A percentile compares a stretch with the other conserved stretches of the same genome.
Conservation (phyloP, 2,888 invertebrate genomes). For the Zele albiditarsus region DNA sequence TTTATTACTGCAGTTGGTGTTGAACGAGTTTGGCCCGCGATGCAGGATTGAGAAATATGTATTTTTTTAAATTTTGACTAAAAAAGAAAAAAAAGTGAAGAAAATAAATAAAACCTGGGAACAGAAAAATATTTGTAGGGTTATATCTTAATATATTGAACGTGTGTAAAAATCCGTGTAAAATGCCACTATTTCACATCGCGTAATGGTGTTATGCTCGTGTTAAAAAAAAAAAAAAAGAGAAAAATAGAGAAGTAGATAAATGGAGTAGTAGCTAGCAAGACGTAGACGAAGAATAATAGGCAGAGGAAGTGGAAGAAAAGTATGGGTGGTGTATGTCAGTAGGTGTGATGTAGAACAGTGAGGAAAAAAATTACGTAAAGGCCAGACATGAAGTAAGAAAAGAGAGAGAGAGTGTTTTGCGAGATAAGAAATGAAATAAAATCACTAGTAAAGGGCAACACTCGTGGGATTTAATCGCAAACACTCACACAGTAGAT, state of each 20-base stretch:
- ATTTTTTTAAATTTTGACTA: conserved; percentile 73
- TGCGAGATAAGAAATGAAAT: conserved; percentile 33
- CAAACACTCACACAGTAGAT: not conserved
- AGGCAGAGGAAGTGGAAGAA: not conserved
- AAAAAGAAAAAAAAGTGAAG: conserved; percentile 49
- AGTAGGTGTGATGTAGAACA: not conserved
- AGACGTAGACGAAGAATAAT: conserved; percentile 8
- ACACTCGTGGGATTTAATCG: conserved; percentile 25
- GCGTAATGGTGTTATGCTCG: conserved; percentile 49
- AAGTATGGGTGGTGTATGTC: not conserved
- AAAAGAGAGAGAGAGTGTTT: conserved; percentile 10
- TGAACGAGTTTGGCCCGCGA: conserved; percentile 37
- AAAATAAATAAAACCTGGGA: conserved; percentile 55
- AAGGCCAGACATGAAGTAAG: not conserved
- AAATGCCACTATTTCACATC: conserved; percentile 53
- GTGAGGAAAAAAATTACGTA: not conserved
- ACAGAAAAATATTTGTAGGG: conserved; percentile 57
- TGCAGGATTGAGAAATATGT: conserved; percentile 69
- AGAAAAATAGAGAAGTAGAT: not conserved
- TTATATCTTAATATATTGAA: conserved; percentile 59
- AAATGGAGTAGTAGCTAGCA: not conserved
- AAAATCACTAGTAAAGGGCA: conserved; percentile 13
- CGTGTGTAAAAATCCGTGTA: conserved; percentile 49
- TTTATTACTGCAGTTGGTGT: not conserved
- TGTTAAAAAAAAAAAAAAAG: not conserved